phyloP scores from a whole-genome alignment of 2,797 vertebrate genomes.

The Onychomys leucogaster region DNA sequence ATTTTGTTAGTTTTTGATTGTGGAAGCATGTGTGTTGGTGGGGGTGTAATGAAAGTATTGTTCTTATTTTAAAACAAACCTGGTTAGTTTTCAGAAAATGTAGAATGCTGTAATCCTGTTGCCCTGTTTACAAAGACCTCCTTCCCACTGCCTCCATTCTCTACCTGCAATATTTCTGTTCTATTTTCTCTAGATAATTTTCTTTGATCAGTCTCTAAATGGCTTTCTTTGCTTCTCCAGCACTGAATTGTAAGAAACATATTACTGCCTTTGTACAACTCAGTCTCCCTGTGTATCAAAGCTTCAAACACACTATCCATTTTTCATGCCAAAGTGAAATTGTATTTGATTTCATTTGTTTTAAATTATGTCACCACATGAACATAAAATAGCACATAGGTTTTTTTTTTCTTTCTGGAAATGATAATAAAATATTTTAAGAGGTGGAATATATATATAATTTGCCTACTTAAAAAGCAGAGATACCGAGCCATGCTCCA shows the following conservation, averaged over 20 bases:
- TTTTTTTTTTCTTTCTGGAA: slow-evolving; percentile 15
- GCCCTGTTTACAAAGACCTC: not conserved
- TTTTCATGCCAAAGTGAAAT: slow-evolving; percentile 66
- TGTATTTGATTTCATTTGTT: slow-evolving; percentile 71
- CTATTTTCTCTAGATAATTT: slow-evolving; percentile 70
- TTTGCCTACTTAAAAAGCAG: slow-evolving; percentile 31
- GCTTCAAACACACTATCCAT: slow-evolving; percentile 42
- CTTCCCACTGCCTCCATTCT: slow-evolving; percentile 46
- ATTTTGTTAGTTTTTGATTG: not conserved
- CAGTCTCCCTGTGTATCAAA: slow-evolving; percentile 35
- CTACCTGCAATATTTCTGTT: slow-evolving; percentile 32
- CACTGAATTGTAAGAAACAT: slow-evolving; percentile 54
- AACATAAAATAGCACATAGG: slow-evolving; percentile 26
- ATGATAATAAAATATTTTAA: slow-evolving; percentile 48
- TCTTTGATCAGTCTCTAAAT: slow-evolving; percentile 73
- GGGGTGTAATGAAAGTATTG: not conserved
- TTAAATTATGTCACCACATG: slow-evolving; percentile 63
- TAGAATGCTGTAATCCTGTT: not conserved
- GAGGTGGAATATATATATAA: slow-evolving; percentile 48
- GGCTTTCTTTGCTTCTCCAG: slow-evolving; percentile 34
- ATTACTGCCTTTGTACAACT: slow-evolving; percentile 18
- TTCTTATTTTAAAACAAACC: slow-evolving; percentile 50
- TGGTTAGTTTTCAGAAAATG: slow-evolving; percentile 52
- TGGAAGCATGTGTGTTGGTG: not conserved
- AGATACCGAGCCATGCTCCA: not conserved